Conservation (phyloP, 2,888 invertebrate genomes). For the Anthophora plumipes region DNA sequence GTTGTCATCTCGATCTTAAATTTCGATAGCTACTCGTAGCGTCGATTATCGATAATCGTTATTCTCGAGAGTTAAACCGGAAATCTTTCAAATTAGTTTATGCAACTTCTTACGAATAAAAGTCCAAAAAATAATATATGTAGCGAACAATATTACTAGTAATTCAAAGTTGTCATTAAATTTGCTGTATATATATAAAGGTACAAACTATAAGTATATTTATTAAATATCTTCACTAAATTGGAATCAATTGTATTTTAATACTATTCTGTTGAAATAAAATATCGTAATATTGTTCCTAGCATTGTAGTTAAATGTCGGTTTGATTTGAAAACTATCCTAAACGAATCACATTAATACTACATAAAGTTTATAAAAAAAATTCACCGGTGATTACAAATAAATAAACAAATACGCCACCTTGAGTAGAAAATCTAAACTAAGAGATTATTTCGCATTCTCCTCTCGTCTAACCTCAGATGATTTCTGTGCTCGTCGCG, state of each 20-base stretch:
- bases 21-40: slow-evolving; percentile 5
- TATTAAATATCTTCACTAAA: background rate
- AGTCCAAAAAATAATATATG: background rate
- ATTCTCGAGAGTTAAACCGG: background rate
- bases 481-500: background rate
- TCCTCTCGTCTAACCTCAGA: background rate
- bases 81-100: background rate
- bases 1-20: slow-evolving; percentile 3
- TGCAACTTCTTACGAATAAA: background rate
- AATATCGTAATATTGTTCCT: background rate
- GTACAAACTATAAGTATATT: background rate
- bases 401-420: background rate
- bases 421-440: background rate
- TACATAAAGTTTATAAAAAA: too few species aligned
- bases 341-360: background rate
- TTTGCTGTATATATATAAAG: background rate
- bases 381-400: background rate
- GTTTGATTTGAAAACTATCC: background rate
- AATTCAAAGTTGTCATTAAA: background rate
- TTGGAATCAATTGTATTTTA: too few species aligned
- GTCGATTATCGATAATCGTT: slow-evolving; percentile 9
- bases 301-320: background rate
- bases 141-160: background rate
- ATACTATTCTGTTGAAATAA: too few species aligned
- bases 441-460: background rate